Base-by-base conservation (phyloP, 1,140 invertebrate species). In the Trichonephila clavipes region DNA sequence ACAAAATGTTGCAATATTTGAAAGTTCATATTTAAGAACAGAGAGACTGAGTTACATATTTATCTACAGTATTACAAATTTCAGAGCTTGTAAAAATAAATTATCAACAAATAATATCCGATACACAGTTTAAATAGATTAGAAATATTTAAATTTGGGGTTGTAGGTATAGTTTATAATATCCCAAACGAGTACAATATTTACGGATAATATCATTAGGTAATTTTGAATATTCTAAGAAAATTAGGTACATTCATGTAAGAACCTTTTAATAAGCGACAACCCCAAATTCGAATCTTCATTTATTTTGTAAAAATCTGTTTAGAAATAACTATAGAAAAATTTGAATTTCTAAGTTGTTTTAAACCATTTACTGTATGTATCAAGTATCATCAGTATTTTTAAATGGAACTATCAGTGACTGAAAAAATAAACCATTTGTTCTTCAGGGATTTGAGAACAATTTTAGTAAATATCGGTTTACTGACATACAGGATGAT, bases 11-110 rank as follows among this genome's bases (percentile, higher is more conserved):
- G 18, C 72, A 40, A 77, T 14, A 21, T 69, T 24, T 19, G 24
- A 34, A 77, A 77, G 24, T 40, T 77, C 72, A 77, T 77, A 77
- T 34, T 16, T 77, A 77, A 77, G 34, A 72, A 14, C 28, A 16
- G 28, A 72, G 34, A 77, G 34, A 77, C 34, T 40, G 72, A n/a
- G 51, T 58, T 59, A 61, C 44, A 61, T 85, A 61, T 85, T 85
- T 85, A 61, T 85, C 83, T 59, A 85, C 83, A 85, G 83, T 85
- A 85, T 85, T 85, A 85, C 44, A 85, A 61, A 85, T 85, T 85
- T 85, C 83, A 85, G 83, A 85, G 83, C 83, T 85, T 85, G 44
- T 85, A 61, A 85, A 85, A 85, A 85, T 85, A 59, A 85, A 59
- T 85, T 85, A 85, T 85, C 58, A 85, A 58, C 16, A 59, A 85